Base-by-base conservation (phyloP, 2,113 vertebrate species). In the Nipponia nippon region DNA sequence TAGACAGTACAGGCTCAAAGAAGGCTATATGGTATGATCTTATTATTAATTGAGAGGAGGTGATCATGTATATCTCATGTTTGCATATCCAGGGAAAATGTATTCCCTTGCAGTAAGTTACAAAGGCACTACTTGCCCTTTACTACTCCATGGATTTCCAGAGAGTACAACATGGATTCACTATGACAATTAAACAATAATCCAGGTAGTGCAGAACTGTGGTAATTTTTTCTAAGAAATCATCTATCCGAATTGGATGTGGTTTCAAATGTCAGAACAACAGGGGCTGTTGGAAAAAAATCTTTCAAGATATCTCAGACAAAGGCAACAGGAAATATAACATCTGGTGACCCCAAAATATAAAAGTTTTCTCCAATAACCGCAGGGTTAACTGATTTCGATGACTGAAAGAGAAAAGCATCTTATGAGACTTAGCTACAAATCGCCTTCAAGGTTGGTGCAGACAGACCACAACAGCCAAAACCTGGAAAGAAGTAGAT, bases 211-310 rank as follows among this genome's bases (percentile, higher is more conserved):
- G 44, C 2, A 38, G 47, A 50, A 14, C 2, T 30, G 2, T 40
- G 18, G 17, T 26, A 7, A 1, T 23, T 32, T 70, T 38, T 87
- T 55, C 7, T 7, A 44, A 65, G n/a, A 86, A 85, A 83, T 4
- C 3, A 26, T 5, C 23, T 44, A 42, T 5, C 3, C 2, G 1
- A 88, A 42, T 0, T 10, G 4, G 62, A 44, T 63, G 22, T 29
- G 1, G 71, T 76, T 88, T 88, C 21, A 76, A 78, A 80, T 34
- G 8, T 36, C n/a, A 66, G 34, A 90, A 55, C 21, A 86, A 36
- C 7, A 70, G 5, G 19, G 7, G 6, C 15, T 59, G 5, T 56
- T 84, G 17, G 49, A 34, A 81, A 58, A 38, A 63, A 27, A 3
- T 18, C 15, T 11, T 38, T 73, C 27, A 65, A 56, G 36, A 10